These are phyloP conservation scores for Valencia hispanica DNA, from an alignment of 2,797 vertebrate genomes.

Conservation along the genomic window DNA sequence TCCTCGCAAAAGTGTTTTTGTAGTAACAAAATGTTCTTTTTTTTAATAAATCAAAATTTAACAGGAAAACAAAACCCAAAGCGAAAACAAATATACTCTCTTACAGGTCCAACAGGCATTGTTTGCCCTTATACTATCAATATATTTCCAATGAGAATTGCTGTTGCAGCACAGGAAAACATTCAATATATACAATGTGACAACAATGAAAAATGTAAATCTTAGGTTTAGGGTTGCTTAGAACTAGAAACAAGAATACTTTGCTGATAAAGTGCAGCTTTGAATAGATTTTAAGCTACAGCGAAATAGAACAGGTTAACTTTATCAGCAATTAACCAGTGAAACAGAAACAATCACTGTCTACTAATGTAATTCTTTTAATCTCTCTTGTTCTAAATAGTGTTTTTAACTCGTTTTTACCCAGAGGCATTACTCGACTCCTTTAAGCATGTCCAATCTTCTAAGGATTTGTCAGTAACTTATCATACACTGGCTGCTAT, in stretches of 20 bases:
- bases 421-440: neutral
- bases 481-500: neutral
- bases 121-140: constrained; percentile 21
- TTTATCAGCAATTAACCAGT: constrained; percentile 1
- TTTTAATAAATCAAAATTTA: constrained; percentile 48
- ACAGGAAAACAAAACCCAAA: constrained; percentile 38
- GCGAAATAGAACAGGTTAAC: neutral
- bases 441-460: neutral
- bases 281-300: constrained; percentile 17
- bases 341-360: neutral
- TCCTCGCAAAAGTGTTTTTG: constrained; percentile 50
- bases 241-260: constrained; percentile 27
- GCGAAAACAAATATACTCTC: constrained; percentile 24
- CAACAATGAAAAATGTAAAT: constrained; percentile 12
- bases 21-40: constrained; percentile 44
- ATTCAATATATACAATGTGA: constrained; percentile 36
- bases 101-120: constrained; percentile 18
- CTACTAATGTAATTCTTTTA: neutral
- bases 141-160: constrained; percentile 32
- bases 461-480: neutral
- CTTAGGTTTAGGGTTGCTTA: constrained; percentile 3
- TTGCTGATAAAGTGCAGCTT: neutral
- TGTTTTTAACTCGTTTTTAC: neutral
- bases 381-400: neutral
- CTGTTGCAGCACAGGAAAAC: constrained; percentile 37